Evolutionary conservation across 2,113 vertebrate genomes (phyloP).

Genomic region (Gambusia holbrooki): DNA sequence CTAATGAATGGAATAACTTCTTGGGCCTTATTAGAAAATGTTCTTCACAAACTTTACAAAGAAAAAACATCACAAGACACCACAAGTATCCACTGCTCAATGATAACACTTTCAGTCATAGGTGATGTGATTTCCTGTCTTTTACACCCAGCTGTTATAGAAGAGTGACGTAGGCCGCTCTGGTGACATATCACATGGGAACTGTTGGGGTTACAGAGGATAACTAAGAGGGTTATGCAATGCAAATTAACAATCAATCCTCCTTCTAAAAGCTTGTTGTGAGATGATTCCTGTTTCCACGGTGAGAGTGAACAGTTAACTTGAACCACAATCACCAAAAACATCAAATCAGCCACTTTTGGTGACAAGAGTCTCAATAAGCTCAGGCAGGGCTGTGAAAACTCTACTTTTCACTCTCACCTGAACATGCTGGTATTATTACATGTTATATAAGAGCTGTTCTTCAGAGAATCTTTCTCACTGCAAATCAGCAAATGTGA

Average conservation of each 20-base stretch:
- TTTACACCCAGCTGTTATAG: conserved; percentile 35
- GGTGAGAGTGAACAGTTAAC: not conserved
- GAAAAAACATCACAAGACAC: conserved; percentile 11
- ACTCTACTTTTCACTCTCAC: too few species aligned
- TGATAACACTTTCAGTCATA: conserved; percentile 3
- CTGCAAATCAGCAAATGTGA: too few species aligned
- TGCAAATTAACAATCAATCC: conserved; percentile 36
- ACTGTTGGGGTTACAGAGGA: conserved; percentile 26
- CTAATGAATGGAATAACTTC: conserved; percentile 4
- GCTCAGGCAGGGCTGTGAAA: too few species aligned
- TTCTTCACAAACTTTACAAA: conserved; percentile 1
- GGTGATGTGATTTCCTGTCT: conserved; percentile 23
- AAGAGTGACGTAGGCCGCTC: conserved; percentile 17
- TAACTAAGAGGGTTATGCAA: conserved; percentile 27
- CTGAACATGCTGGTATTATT: too few species aligned
- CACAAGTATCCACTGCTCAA: conserved; percentile 21
- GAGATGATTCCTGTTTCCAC: not conserved
- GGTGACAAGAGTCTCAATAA: too few species aligned
- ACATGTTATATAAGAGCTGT: too few species aligned
- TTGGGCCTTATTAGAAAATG: conserved; percentile 1
- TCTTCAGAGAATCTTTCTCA: too few species aligned
- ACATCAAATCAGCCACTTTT: not conserved
- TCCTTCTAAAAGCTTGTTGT: conserved; percentile 42
- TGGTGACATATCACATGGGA: conserved; percentile 35
- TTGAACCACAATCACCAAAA: not conserved